A percentile compares a stretch with the other conserved stretches of the same genome.
These are phyloP conservation scores for Laterallus jamaicensis DNA, from an alignment of 2,113 vertebrate genomes.

Conservation along the genomic window DNA sequence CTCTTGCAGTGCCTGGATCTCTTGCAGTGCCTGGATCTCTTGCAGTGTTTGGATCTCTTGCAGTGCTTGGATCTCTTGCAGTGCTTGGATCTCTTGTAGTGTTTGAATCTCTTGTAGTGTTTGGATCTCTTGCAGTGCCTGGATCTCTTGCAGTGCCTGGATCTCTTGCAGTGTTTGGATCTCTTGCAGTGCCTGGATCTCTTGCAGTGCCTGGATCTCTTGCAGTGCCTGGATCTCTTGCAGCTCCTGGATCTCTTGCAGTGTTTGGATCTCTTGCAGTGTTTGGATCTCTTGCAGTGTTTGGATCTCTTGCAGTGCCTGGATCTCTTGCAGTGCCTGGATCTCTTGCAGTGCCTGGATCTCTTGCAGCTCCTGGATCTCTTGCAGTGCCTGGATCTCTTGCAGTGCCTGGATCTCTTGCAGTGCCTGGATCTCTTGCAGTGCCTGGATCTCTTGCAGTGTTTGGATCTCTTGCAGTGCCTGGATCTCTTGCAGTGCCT, in stretches of 20 bases:
- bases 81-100: background rate
- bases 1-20: too few species aligned
- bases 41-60: too few species aligned
- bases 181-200: background rate
- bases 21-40: too few species aligned
- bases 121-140: background rate
- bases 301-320: background rate
- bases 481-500: background rate
- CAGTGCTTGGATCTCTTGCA: background rate
- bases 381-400: too few species aligned
- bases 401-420: too few species aligned
- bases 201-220: background rate
- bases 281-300: too few species aligned
- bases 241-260: too few species aligned
- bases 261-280: too few species aligned
- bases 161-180: too few species aligned
- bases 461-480: too few species aligned
- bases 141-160: background rate
- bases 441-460: background rate
- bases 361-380: too few species aligned
- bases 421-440: too few species aligned
- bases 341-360: background rate
- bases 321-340: background rate
- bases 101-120: background rate
- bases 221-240: background rate